Conservation (phyloP, 1,140 invertebrate species). For the Atopsyche davidsoni region DNA sequence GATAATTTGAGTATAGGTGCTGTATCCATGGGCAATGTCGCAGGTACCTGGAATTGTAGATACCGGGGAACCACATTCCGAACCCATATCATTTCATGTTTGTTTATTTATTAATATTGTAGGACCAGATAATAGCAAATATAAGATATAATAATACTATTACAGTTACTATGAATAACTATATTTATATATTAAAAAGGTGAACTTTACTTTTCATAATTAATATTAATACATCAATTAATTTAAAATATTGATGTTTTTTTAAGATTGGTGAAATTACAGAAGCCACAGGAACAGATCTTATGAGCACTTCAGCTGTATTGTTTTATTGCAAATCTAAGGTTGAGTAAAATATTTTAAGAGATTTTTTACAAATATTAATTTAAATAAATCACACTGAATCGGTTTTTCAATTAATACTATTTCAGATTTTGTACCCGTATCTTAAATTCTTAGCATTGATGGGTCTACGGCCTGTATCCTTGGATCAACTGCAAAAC, state of each 20-base stretch:
- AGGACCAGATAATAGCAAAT: no score
- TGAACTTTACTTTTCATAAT: not conserved
- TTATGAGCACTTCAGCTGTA: slow-evolving; percentile 66
- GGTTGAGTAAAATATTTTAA: slow-evolving; percentile 33
- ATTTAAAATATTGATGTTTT: slow-evolving; percentile 2
- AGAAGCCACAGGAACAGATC: slow-evolving; percentile 58
- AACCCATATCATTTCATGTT: no score
- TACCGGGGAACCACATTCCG: no score
- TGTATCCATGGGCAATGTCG: no score
- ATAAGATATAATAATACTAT: no score
- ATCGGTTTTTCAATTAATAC: slow-evolving; percentile 1
- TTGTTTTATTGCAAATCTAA: slow-evolving; percentile 72
- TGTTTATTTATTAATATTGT: no score
- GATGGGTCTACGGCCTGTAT: slow-evolving; percentile 65
- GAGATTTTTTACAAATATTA: not conserved
- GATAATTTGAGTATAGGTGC: no score
- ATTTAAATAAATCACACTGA: not conserved
- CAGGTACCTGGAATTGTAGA: no score
- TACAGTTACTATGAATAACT: no score
- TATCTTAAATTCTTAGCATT: slow-evolving; percentile 65
- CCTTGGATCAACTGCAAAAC: slow-evolving; percentile 53
- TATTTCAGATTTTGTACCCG: slow-evolving; percentile 59
- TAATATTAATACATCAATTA: slow-evolving; percentile 1
- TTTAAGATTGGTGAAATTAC: slow-evolving; percentile 59
- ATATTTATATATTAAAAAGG: no score